A percentile compares a stretch with the other conserved stretches of the same genome.
Evolutionary conservation across 2,797 vertebrate genomes (phyloP).

Genomic region (Balearica regulorum): DNA sequence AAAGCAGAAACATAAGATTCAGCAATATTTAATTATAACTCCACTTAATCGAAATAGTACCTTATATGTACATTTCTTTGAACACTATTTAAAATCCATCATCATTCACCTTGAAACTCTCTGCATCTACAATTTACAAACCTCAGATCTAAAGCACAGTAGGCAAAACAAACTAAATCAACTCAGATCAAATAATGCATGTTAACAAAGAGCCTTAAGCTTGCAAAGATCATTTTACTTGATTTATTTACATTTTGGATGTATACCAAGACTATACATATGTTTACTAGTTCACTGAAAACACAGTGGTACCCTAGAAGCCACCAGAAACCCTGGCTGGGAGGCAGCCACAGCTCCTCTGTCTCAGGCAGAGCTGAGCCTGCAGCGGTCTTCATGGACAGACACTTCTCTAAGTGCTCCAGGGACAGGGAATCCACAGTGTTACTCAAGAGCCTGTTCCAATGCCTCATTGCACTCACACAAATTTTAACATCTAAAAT

Average conservation of each 20-base stretch:
- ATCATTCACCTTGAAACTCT: not conserved
- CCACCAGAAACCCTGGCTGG: not conserved
- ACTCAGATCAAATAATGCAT: not conserved
- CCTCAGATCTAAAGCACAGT: not conserved
- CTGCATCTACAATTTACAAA: not conserved
- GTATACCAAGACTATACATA: not conserved
- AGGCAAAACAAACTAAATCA: not conserved
- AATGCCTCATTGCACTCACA: not conserved
- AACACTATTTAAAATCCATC: not conserved
- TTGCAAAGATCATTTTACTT: not conserved
- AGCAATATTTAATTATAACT: not conserved
- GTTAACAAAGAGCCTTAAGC: not conserved
- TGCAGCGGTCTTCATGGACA: accelerated
- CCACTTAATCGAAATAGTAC: not conserved
- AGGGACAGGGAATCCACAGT: not conserved
- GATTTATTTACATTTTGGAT: not conserved
- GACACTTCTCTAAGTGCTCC: not conserved
- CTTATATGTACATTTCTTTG: not conserved
- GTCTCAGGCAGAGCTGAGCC: not conserved
- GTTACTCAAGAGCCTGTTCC: not conserved
- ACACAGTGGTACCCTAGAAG: not conserved
- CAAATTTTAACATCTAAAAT: not conserved
- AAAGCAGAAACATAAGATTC: not conserved
- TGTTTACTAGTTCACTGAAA: accelerated
- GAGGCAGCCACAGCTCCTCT: not conserved